Evolutionary conservation across 2,888 invertebrate species (phyloP), one percentile per base, ranked within the genome.

Genomic region (Lissocephala sabroskyi): DNA sequence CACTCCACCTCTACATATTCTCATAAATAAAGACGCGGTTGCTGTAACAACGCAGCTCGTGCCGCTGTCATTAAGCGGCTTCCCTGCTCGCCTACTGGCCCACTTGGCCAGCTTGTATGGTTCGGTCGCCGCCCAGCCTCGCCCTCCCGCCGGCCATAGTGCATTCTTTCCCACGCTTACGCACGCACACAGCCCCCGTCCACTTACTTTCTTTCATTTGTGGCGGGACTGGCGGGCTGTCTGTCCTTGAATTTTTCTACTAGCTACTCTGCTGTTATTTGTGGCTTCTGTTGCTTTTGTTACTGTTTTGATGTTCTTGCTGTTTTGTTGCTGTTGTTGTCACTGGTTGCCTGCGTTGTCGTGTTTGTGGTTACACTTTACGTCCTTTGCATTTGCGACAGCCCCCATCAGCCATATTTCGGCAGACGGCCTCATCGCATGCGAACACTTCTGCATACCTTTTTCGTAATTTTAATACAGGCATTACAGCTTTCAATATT

Each of bases 301-400:
- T 51, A 19, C 18, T 40, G 40, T 56, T 59, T 55, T 70, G 63
- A 67, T 29, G 39, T 39, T 49, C 19, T 49, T 49, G 43, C 30
- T 32, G 16, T 30, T 47, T 29, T 19, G 39, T 47, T 58, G 48
- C 46, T 52, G 26, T 9, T 41, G 45, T 64, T 56, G 56, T 76
- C 73, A 70, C 49, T 60, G 54, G 45, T 45, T 54, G 57, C 56
- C 52, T 68, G 53, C 56, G 56, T 55, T 77, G 78, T 75, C 67
- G 56, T 59, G 62, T 71, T 75, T 75, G 78, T 57, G 78, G 79
- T 76, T 76, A 70, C 59, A 68, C 76, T 75, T 71, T 71, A 61
- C 75, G 76, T 67, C 61, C 67, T 50, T 42, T 53, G 58, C 56
- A 54, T 45, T 49, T 50, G 46, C 44, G 45, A 40, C 40, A 6